Base-by-base conservation (phyloP, 2,888 invertebrate genomes). In the Melipona beecheii region DNA sequence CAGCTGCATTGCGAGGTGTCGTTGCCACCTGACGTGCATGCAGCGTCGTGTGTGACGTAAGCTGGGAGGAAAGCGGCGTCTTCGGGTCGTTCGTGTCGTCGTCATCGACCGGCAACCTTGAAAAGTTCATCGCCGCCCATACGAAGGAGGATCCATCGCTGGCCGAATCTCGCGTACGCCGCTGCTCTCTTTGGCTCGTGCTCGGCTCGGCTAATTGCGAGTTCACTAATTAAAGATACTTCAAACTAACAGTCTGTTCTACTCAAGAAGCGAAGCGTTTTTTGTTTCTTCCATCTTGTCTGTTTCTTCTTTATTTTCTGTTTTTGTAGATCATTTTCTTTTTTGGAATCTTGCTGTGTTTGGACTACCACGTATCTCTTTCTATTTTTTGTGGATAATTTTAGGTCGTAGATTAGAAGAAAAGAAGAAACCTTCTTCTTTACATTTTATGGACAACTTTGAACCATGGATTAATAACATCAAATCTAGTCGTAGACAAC, bases 21-120 rank as follows among this genome's bases (percentile, higher is more conserved):
- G 88, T 87, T 86, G 86, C 87, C 88, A 87, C 88, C 86, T 87
- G 86, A 88, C 88, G 83, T 81, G 84, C 80, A 71, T 69, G 73
- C 78, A 73, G 77, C 78, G 73, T 76, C 73, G 69, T 75, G 65
- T 80, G 86, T 84, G 87, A 88, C 82, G 86, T 82, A 86, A 88
- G 78, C 75, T 60, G 72, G 83, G 83, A 85, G 78, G 75, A 83
- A 86, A 86, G 84, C 86, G 79, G 81, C 81, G 81, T 84, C 86
- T 75, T 87, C 84, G 81, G 76, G 81, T 85, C 76, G 81, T 78
- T 83, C 69, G 74, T 81, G 75, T 85, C 86, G 78, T 85, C 79
- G 78, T 86, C 82, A 85, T 80, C 85, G 78, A 62, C 74, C 69
- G 69, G 80, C 74, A 86, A 86, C 88, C 87, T 87, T 87, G 86